Base-by-base conservation (phyloP, 2,113 vertebrate genomes). In the Tretioscincus oriximinensis region DNA sequence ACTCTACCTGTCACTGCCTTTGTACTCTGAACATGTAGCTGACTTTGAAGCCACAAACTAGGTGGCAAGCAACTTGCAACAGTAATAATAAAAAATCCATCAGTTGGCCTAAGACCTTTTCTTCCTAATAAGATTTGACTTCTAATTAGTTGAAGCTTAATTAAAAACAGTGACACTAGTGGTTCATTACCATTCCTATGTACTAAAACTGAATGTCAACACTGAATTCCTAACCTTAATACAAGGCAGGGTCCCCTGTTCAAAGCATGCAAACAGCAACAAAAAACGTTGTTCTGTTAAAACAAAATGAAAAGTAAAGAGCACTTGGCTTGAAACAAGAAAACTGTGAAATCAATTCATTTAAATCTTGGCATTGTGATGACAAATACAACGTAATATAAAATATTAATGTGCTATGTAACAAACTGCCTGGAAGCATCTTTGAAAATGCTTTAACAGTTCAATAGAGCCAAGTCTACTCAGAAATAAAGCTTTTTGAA, bases 141-240 rank as follows among this genome's bases (percentile, higher is more conserved):
- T 81, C 81, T 89, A 90, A 88, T 87, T 92, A 82, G 49, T 90
- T 90, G 86, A 90, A 90, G 80, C 77, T 87, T 90, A 91, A 90
- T 90, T 92, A 92, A 92, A 91, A 89, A 89, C 85, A 90, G 89
- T 70, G 70, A 88, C 87, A 88, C 86, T 90, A 88, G 81, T 86
- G 77, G 70, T 85, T 89, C 58, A 58, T 85, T 89, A 84, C 69
- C 63, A 51, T 60, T 81, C 51, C 86, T 82, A 78, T 86, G 88
- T 76, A 79, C 78, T 88, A 58, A 63, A 86, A 91, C 88, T 74
- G 72, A 87, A 78, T 84, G 86, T 86, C 86, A 84, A 81, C 78
- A 85, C 72, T 76, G 80, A 85, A 87, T 81, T 65, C 67, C 24
- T 41, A 78, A 67, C 47, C 21, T 18, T 69, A 88, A 87, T 54